Evolutionary conservation across 2,888 invertebrate species (phyloP), one percentile per base, ranked within the genome.

Genomic region (Andrena trimmerana): DNA sequence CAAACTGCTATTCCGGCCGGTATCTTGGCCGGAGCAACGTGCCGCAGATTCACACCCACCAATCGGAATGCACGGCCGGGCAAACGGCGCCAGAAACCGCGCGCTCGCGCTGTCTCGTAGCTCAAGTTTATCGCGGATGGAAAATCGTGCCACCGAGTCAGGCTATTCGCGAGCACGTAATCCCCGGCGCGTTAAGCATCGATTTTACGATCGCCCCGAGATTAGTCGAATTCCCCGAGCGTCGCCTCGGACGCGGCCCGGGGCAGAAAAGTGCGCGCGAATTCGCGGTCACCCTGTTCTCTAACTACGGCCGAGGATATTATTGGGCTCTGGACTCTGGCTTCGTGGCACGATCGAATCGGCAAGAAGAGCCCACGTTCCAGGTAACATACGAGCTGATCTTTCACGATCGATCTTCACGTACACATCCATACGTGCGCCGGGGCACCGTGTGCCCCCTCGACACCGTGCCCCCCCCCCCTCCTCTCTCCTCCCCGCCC

Each of bases 321-420:
- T 79, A 79, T 79, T 79, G 79, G 72, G 72, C 72, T 69, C 60
- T 62, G 74, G 78, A 70, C 79, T 79, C 42, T n/a, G 57, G 27
- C 20, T 75, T 71, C 74, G 57, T 66, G 82, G 68, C 79, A 66
- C 76, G 83, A 84, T 73, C 79, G 83, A 76, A 76, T 76, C 84
- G 72, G 57, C 66, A 54, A 78, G 85, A 85, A 74, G 85, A 83
- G 83, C 60, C 83, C 72, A 84, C 79, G 83, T 83, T 84, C 84
- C 84, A 83, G 84, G 84, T 83, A 83, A 78, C 79, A 68, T 79
- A 78, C 78, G 78, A 68, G 89, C 88, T 92, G 91, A 92, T 92
- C 91, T 91, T 92, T 92, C 91, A 92, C 92, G 92, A 92, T 92
- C 90, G 90, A 90, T 90, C 87, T 88, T 89, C 79, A 78, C 59